A percentile compares a stretch with the other conserved stretches of the same genome.
Evolutionary conservation across 2,888 invertebrate genomes (phyloP).

Genomic region (Junonia oenone): DNA sequence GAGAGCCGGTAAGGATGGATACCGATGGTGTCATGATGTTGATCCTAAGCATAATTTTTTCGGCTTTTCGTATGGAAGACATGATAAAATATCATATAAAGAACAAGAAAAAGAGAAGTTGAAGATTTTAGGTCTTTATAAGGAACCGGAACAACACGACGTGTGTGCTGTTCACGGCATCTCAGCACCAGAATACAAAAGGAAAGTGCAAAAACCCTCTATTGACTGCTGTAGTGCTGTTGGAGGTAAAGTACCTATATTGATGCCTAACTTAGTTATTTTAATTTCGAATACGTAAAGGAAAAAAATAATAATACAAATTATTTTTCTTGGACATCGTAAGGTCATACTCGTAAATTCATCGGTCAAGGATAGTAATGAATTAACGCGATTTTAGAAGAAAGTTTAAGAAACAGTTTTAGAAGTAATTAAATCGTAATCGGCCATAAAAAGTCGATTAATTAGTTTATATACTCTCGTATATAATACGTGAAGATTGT

Average conservation of each 20-base stretch:
- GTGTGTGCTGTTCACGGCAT: slow-evolving; percentile 36
- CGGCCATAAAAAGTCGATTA: no score
- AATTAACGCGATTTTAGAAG: not conserved
- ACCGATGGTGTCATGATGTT: slow-evolving; percentile 65
- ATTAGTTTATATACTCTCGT: no score
- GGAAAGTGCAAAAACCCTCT: slow-evolving; percentile 51
- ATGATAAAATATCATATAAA: slow-evolving; percentile 49
- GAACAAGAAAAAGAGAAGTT: slow-evolving; percentile 44
- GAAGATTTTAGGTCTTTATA: slow-evolving; percentile 53
- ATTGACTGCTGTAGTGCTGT: slow-evolving; percentile 71
- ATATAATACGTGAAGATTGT: no score
- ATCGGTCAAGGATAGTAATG: no score
- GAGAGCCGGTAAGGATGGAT: slow-evolving; percentile 59
- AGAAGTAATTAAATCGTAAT: no score
- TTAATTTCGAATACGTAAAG: not conserved
- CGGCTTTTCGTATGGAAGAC: slow-evolving; percentile 58
- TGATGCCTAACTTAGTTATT: not conserved
- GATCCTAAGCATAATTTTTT: slow-evolving; percentile 66
- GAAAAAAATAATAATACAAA: not conserved
- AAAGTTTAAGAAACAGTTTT: no score
- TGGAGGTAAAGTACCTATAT: slow-evolving; percentile 47
- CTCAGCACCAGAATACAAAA: slow-evolving; percentile 48
- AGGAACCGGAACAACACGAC: slow-evolving; percentile 33
- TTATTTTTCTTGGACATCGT: no score
- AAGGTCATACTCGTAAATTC: no score